A percentile compares a stretch with the other conserved stretches of the same genome.
Conservation (phyloP, 1,140 invertebrate genomes). For the Solenopsis fugax region DNA sequence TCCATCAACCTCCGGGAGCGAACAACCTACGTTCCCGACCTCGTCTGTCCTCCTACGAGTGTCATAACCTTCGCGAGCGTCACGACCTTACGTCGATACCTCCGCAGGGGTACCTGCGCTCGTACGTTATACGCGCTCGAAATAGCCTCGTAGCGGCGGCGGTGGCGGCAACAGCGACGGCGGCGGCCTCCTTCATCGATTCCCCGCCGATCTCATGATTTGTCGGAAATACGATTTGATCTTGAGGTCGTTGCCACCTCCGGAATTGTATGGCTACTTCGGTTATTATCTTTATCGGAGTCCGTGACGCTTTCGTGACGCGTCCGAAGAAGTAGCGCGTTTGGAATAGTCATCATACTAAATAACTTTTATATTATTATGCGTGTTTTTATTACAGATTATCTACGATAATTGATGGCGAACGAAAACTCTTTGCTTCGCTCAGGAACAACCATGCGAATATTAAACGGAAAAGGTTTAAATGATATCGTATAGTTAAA, state of each 20-base stretch:
- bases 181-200: slow-evolving; percentile 37
- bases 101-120: slow-evolving; percentile 42
- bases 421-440: background rate
- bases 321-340: slow-evolving; percentile 3
- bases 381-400: background rate
- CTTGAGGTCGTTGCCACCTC: slow-evolving; percentile 54
- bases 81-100: slow-evolving; percentile 72
- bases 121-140: slow-evolving; percentile 54
- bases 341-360: background rate
- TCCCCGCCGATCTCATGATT: slow-evolving; percentile 44
- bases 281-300: slow-evolving; percentile 40
- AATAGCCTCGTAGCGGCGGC: slow-evolving; percentile 51
- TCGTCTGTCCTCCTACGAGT: slow-evolving; percentile 75
- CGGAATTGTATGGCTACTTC: slow-evolving; percentile 49
- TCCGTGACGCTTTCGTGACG: slow-evolving; percentile 33
- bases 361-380: background rate
- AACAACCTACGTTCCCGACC: slow-evolving; percentile 72
- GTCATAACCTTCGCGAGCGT: slow-evolving; percentile 72
- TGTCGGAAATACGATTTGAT: slow-evolving; percentile 56
- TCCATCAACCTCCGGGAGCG: slow-evolving; percentile 75
- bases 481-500: background rate
- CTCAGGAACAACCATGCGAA: background rate
- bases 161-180: slow-evolving; percentile 25
- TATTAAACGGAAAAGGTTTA: background rate
- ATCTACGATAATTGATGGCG: background rate